Evolutionary conservation across 2,888 invertebrate species (phyloP), one percentile per base, ranked within the genome.

Genomic region (Tholera decimalis): DNA sequence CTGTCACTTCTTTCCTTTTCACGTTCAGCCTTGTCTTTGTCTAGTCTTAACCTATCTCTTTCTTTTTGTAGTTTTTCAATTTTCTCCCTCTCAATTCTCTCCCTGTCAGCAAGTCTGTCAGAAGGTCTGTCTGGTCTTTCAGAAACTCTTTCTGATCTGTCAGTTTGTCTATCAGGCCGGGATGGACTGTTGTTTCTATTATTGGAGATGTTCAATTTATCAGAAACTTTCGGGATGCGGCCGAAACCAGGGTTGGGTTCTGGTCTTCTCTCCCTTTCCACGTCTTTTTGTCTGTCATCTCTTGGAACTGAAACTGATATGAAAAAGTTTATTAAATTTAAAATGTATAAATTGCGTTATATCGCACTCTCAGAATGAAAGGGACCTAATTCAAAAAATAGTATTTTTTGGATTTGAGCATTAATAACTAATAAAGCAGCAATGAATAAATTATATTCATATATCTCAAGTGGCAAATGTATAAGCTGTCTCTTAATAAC

Each of bases 191-290:
- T 88, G 76, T 82, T 88, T 77, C 86, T 91, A 18, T 77, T 53
- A 56, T n/a, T 62, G 20, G 58, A 53, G 67, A 68, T 84, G 41
- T 77, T 86, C 33, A 85, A 77, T 85, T 88, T 95, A 33, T 92
- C 93, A 54, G 91, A 88, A 3, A 96, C 70, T 89, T 97, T 97
- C 41, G 96, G 96, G 81, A 96, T 96, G 65, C 96, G 88, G 3
- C 90, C 92, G 72, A 94, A 91, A 9, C 89, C 88, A 61, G 81
- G 64, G 20, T 85, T 70, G 9, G 79, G 74, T 74, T 93, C 93
- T 15, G 89, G 82, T 85, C 88, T 93, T 67, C 77, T 89, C 68
- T 93, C 94, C 76, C 66, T 91, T 55, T 93, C 93, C n/a, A 73
- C 39, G 0, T 92, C 91, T 83, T 83, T 92, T 76, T 81, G 64